A percentile compares a stretch with the other conserved stretches of the same genome.
Evolutionary conservation across 2,113 vertebrate genomes (phyloP).

Genomic region (Clupea harengus): DNA sequence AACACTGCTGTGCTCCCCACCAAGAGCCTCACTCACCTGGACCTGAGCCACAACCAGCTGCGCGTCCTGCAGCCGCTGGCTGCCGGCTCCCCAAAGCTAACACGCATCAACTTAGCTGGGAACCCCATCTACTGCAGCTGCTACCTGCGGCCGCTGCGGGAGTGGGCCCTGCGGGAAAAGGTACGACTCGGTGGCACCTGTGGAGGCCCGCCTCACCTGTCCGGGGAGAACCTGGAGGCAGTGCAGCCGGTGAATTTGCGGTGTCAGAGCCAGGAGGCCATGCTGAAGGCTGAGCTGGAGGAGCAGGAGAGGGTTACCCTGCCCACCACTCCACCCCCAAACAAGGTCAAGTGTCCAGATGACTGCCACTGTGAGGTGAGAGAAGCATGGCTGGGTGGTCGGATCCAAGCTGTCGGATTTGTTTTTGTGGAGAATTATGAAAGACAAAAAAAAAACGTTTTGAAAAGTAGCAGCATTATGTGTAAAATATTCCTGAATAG

Average conservation of each 20-base stretch:
- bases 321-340: constrained; percentile 1
- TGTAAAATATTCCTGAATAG: too few relatives aligned
- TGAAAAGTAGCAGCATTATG: too few relatives aligned
- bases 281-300: constrained; percentile 69
- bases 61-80: constrained; percentile 75
- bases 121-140: constrained; percentile 91
- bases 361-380: constrained; percentile 77
- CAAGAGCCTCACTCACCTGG: constrained; percentile 76
- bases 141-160: constrained; percentile 77
- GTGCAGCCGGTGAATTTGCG: constrained; percentile 76
- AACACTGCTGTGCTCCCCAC: constrained; percentile 74
- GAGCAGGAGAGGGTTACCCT: constrained; percentile 49
- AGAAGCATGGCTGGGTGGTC: not conserved
- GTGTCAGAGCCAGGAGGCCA: constrained; percentile 70
- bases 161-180: constrained; percentile 72
- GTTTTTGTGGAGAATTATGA: not conserved
- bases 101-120: constrained; percentile 74
- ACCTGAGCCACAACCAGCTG: constrained; percentile 87
- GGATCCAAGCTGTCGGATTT: not conserved
- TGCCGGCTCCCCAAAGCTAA: constrained; percentile 67
- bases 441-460: not conserved
- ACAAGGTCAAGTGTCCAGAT: constrained; percentile 71
- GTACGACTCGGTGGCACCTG: constrained; percentile 76
- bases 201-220: constrained; percentile 69
- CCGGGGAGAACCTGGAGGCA: constrained; percentile 76